Evolutionary conservation across 2,888 invertebrate species (phyloP).

Genomic region (Meloe dianella): DNA sequence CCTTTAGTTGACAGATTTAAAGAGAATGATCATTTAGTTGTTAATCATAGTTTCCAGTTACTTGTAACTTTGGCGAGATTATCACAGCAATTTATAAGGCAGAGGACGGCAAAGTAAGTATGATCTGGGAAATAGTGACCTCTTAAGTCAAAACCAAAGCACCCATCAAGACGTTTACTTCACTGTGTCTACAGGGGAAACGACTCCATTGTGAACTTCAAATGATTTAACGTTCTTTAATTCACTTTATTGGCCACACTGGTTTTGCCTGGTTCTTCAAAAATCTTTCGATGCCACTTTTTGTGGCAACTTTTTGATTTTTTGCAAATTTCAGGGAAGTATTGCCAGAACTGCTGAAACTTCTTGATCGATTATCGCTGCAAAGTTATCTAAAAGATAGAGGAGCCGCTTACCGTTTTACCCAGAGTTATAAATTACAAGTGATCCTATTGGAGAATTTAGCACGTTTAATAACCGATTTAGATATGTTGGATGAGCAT

Average conservation of each 20-base stretch:
- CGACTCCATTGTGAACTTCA: no score
- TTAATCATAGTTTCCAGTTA: conserved; percentile 67
- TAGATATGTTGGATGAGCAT: conserved; percentile 60
- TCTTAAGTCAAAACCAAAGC: no score
- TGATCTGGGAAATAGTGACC: not conserved
- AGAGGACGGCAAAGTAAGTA: conserved; percentile 71
- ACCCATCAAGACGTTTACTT: no score
- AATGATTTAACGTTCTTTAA: no score
- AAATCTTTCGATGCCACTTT: no score
- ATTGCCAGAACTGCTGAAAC: conserved; percentile 67
- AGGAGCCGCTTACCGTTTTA: conserved; percentile 65
- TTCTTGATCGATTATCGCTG: conserved; percentile 62
- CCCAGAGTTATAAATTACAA: conserved; percentile 66
- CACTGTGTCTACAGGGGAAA: no score
- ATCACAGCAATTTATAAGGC: conserved; percentile 75
- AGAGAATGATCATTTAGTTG: conserved; percentile 61
- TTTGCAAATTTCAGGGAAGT: conserved; percentile 66
- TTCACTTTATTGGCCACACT: no score
- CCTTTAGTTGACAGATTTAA: conserved; percentile 71
- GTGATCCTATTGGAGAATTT: conserved; percentile 60
- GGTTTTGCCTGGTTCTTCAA: no score
- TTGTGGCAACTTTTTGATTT: no score
- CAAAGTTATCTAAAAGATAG: conserved; percentile 67
- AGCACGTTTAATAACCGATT: conserved; percentile 59
- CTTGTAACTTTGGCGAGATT: conserved; percentile 67